A percentile compares a stretch with the other conserved stretches of the same genome.
Conservation (phyloP, 2,113 vertebrate genomes). For the Bambusicola thoracicus region DNA sequence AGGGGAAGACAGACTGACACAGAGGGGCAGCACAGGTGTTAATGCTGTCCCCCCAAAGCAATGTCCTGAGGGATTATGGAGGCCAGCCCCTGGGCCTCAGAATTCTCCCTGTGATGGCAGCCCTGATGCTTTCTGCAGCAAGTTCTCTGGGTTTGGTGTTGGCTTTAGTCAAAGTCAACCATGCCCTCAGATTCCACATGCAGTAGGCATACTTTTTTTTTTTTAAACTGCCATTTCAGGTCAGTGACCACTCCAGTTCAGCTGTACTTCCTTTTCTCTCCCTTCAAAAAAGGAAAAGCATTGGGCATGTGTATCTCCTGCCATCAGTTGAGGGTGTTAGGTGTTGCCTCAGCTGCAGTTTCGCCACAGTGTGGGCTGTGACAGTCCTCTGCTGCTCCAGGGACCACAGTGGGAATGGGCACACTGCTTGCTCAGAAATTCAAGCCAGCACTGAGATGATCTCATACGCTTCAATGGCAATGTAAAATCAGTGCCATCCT, state of each 20-base stretch:
- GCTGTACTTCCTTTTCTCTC: background rate
- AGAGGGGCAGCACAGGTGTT: background rate
- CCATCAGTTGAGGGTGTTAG: background rate
- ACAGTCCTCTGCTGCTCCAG: background rate
- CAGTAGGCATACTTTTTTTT: background rate
- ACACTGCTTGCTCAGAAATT: background rate
- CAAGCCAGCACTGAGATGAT: background rate
- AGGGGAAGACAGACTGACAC: background rate
- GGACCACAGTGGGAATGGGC: background rate
- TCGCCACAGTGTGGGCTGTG: background rate
- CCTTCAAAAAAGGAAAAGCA: background rate
- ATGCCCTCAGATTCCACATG: background rate
- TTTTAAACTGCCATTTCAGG: rapidly evolving
- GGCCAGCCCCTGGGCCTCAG: rapidly evolving
- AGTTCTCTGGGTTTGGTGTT: background rate
- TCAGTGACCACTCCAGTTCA: background rate
- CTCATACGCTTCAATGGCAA: background rate
- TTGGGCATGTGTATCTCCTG: background rate
- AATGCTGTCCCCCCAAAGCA: background rate
- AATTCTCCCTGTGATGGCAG: background rate
- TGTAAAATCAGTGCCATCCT: background rate
- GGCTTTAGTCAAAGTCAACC: background rate
- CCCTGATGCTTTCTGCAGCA: background rate
- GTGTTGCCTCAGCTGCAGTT: background rate
- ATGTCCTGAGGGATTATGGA: rapidly evolving